Percentiles rank a stretch among this genome's conserved stretches.
Evolutionary conservation across 2,888 invertebrate species (phyloP).

Genomic region (Linnaemya tessellans): DNA sequence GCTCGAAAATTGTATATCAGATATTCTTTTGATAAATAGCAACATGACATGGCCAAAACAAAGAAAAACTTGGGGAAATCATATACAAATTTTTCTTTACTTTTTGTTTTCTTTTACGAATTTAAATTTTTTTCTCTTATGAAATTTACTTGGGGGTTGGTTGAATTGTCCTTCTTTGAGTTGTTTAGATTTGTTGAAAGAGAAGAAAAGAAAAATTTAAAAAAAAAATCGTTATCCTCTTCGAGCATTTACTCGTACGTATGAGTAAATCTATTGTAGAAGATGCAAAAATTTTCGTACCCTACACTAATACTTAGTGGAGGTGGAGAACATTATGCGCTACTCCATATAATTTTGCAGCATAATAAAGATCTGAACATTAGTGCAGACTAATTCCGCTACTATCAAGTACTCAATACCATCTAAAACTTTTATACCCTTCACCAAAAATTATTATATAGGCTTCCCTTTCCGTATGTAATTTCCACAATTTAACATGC

Average conservation of each 20-base stretch:
- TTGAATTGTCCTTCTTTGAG: slow-evolving; percentile 45
- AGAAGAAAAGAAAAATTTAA: neutral
- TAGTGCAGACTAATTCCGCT: no score
- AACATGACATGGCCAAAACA: slow-evolving; percentile 38
- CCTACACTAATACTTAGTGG: no score
- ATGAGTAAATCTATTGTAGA: slow-evolving; percentile 15
- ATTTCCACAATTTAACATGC: no score
- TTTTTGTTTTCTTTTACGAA: slow-evolving; percentile 15
- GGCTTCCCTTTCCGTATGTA: no score
- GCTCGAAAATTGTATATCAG: slow-evolving; percentile 24
- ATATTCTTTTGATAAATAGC: slow-evolving; percentile 46
- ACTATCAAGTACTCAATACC: no score
- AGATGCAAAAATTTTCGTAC: neutral
- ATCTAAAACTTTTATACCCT: no score
- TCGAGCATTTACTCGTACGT: neutral
- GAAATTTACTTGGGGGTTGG: slow-evolving; percentile 23
- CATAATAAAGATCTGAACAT: no score
- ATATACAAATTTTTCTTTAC: slow-evolving; percentile 28
- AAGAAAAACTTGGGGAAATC: neutral
- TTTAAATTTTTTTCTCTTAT: slow-evolving; percentile 11
- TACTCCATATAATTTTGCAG: no score
- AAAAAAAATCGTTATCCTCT: neutral
- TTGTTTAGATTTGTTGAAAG: slow-evolving; percentile 18
- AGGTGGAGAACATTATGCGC: no score
- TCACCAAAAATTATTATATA: no score